Conservation (phyloP, 1,140 invertebrate species). For the Nixonia krombeini region DNA sequence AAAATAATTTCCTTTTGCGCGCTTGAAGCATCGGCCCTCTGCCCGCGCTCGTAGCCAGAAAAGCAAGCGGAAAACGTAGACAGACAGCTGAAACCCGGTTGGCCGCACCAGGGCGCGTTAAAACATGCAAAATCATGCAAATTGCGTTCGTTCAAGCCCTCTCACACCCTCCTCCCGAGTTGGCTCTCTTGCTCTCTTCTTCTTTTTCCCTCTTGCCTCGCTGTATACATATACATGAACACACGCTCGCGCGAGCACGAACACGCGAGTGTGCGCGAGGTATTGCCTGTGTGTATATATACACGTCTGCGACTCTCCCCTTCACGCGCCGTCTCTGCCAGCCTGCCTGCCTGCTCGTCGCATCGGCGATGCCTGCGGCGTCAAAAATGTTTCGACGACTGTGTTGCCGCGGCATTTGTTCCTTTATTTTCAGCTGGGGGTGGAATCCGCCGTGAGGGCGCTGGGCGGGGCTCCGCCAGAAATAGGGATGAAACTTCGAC, state of each 20-base stretch:
- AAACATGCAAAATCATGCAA: conserved; percentile 72
- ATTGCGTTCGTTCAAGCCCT: conserved; percentile 66
- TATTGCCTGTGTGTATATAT: conserved; percentile 6
- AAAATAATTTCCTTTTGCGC: conserved; percentile 62
- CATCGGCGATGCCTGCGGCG: conserved; percentile 53
- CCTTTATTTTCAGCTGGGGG: conserved; percentile 66
- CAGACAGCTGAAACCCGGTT: conserved; percentile 65
- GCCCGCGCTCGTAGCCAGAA: conserved; percentile 55
- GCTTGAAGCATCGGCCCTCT: conserved; percentile 19
- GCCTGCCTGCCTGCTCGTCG: too few species aligned
- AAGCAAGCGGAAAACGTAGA: conserved; percentile 68
- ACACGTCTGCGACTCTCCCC: conserved; percentile 19
- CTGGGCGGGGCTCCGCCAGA: conserved; percentile 63
- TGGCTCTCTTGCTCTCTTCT: conserved; percentile 44
- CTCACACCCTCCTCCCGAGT: conserved; percentile 35
- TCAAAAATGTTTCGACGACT: conserved; percentile 69
- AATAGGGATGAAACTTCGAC: conserved; percentile 66
- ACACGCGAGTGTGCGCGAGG: background rate
- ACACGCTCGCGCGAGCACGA: background rate
- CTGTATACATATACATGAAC: conserved; percentile 11
- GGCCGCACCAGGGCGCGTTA: conserved; percentile 63
- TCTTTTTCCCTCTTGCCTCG: conserved; percentile 43
- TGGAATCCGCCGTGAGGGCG: conserved; percentile 58
- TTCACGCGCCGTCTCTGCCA: conserved; percentile 33
- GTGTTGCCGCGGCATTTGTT: conserved; percentile 64